These are phyloP conservation scores for Drosophila navojoa DNA, from an alignment of 1,140 invertebrate species.

Conservation along the genomic window DNA sequence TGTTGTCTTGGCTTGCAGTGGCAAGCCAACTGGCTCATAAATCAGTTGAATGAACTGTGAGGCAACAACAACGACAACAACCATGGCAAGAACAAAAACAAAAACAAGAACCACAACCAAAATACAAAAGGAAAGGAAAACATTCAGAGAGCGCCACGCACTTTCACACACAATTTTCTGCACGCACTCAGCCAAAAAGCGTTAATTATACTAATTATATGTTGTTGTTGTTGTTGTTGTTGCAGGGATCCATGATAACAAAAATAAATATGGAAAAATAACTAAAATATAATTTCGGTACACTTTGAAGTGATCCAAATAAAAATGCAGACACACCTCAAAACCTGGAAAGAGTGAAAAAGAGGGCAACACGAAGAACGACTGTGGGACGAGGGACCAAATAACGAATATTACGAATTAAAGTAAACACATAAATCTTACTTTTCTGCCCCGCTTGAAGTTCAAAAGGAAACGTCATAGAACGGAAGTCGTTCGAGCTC, in stretches of 20 bases:
- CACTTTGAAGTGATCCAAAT: constrained; percentile 80
- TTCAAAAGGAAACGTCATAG: constrained; percentile 56
- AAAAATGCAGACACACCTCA: constrained; percentile 78
- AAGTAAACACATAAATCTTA: constrained; percentile 76
- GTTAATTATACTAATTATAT: constrained; percentile 82
- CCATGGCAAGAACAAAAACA: background rate
- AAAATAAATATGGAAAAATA: constrained; percentile 82
- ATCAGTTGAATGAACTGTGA: constrained; percentile 66
- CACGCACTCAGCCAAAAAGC: constrained; percentile 81
- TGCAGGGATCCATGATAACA: constrained; percentile 53
- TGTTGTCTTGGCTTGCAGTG: background rate
- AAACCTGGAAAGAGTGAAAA: constrained; percentile 11
- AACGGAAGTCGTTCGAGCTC: constrained; percentile 32
- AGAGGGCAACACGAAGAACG: constrained; percentile 15
- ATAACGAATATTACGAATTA: constrained; percentile 67
- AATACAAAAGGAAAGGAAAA: constrained; percentile 61
- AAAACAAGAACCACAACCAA: background rate
- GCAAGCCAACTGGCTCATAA: constrained; percentile 52
- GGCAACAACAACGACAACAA: constrained; percentile 28
- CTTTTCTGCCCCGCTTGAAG: constrained; percentile 30
- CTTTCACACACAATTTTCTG: constrained; percentile 82
- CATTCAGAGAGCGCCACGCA: constrained; percentile 73
- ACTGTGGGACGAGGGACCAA: constrained; percentile 13
- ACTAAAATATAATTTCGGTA: constrained; percentile 74
- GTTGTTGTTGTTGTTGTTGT: constrained; percentile 28